These are phyloP conservation scores for Zaprionus lineosus DNA, from an alignment of 2,888 invertebrate genomes.

Conservation along the genomic window DNA sequence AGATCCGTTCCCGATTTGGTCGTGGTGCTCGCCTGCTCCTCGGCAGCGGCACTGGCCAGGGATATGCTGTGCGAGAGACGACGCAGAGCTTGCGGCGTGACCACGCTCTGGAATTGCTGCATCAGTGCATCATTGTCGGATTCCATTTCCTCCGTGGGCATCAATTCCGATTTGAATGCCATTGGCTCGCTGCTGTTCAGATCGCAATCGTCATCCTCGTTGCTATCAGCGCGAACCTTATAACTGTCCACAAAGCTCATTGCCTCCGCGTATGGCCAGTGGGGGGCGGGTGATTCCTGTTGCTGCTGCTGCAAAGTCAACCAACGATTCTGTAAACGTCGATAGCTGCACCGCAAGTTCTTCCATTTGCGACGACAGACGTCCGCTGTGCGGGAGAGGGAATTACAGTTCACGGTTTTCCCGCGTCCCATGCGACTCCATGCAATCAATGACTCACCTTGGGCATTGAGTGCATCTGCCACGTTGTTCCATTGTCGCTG, in stretches of 20 bases:
- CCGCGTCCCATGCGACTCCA: no score
- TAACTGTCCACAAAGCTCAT: constrained; percentile 57
- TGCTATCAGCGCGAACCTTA: constrained; percentile 31
- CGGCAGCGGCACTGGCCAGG: constrained; percentile 63
- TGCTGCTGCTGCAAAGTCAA: constrained; percentile 12
- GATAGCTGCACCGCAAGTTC: constrained; percentile 71
- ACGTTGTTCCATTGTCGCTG: constrained; percentile 67
- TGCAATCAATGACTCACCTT: constrained; percentile 74
- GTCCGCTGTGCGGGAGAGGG: constrained; percentile 58
- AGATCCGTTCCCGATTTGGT: background rate
- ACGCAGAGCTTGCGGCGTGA: constrained; percentile 75
- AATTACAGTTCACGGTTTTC: background rate
- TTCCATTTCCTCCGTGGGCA: constrained; percentile 58
- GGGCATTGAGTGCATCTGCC: constrained; percentile 50
- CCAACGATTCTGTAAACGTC: constrained; percentile 44
- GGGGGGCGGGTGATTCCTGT: constrained; percentile 34
- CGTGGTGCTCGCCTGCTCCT: constrained; percentile 41
- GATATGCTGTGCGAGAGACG: constrained; percentile 72
- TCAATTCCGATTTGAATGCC: constrained; percentile 50
- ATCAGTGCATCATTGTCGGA: constrained; percentile 73
- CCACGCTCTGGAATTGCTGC: constrained; percentile 68
- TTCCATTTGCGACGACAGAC: constrained; percentile 80
- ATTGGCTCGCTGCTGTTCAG: constrained; percentile 11
- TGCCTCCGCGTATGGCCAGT: constrained; percentile 49
- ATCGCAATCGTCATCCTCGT: constrained; percentile 53